Conservation (phyloP, 1,140 invertebrate genomes). For the Temnothorax nylanderi region DNA sequence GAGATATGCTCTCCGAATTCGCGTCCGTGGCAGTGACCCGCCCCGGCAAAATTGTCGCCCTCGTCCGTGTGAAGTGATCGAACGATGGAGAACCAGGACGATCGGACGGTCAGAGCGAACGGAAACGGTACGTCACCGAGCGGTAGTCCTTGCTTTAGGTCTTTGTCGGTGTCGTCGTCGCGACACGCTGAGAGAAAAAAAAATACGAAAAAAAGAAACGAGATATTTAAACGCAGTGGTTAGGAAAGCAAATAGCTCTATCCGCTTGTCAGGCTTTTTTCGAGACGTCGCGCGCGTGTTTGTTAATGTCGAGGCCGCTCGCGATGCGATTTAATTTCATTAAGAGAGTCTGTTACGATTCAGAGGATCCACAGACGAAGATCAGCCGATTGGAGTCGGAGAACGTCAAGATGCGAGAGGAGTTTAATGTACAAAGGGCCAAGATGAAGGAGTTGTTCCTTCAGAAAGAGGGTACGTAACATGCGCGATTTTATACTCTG, state of each 20-base stretch:
- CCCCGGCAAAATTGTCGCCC: slow-evolving; percentile 31
- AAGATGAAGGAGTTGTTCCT: slow-evolving; percentile 96
- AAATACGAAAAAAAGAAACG: not conserved
- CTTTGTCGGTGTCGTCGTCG: not conserved
- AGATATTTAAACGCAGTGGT: not conserved
- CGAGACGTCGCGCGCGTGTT: not conserved
- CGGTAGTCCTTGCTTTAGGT: not conserved
- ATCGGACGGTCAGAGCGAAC: slow-evolving; percentile 63
- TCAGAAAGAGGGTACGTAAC: slow-evolving; percentile 93
- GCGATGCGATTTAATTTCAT: not conserved
- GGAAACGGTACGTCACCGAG: slow-evolving; percentile 66
- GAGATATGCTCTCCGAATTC: slow-evolving; percentile 37
- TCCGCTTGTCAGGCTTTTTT: not conserved
- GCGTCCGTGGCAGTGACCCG: slow-evolving; percentile 61
- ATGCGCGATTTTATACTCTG: not conserved
- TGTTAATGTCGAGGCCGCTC: not conserved
- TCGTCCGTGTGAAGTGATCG: slow-evolving; percentile 16
- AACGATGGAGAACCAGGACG: slow-evolving; percentile 73
- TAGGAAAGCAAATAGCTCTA: no score
- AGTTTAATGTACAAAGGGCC: slow-evolving; percentile 95
- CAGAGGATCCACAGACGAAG: slow-evolving; percentile 79
- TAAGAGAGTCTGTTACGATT: slow-evolving; percentile 44
- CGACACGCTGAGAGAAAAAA: not conserved
- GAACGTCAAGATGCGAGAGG: slow-evolving; percentile 90
- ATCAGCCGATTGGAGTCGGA: slow-evolving; percentile 86